Evolutionary conservation across 1,140 invertebrate genomes (phyloP).

Genomic region (Popillia japonica): DNA sequence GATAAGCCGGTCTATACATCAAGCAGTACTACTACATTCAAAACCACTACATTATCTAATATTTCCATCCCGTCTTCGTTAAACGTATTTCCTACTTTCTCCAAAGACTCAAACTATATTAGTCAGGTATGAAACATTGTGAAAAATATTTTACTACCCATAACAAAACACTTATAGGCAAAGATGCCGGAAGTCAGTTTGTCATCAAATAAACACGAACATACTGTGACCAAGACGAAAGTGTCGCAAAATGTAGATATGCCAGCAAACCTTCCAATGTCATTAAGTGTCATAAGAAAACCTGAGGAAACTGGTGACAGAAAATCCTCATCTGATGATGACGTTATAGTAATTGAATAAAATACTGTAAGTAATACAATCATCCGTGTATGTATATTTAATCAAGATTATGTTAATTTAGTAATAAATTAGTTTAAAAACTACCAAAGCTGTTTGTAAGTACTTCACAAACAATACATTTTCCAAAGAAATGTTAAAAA

Average conservation of each 20-base stretch:
- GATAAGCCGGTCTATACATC: slow-evolving; percentile 12
- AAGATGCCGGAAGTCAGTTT: slow-evolving; percentile 6
- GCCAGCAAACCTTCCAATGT: slow-evolving; percentile 46
- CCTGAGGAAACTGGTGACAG: slow-evolving; percentile 41
- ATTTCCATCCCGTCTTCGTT: slow-evolving; percentile 25
- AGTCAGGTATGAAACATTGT: slow-evolving; percentile 52
- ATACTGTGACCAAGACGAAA: slow-evolving; percentile 35
- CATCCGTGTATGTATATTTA: neutral
- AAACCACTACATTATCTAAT: slow-evolving; percentile 24
- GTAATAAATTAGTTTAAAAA: too few species aligned
- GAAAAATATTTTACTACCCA: slow-evolving; percentile 27
- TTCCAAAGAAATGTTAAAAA: too few species aligned
- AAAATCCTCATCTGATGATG: slow-evolving; percentile 48
- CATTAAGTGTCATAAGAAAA: slow-evolving; percentile 48
- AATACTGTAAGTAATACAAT: neutral
- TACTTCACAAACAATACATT: too few species aligned
- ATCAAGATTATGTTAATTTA: neutral
- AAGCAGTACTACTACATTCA: slow-evolving; percentile 37
- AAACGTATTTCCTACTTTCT: slow-evolving; percentile 50
- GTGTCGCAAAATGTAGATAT: slow-evolving; percentile 23
- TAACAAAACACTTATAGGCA: slow-evolving; percentile 39
- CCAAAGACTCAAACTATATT: slow-evolving; percentile 54
- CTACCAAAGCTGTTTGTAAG: too few species aligned
- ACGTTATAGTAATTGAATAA: slow-evolving; percentile 52
- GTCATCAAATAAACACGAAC: neutral